Evolutionary conservation across 1,140 invertebrate species (phyloP), one percentile per base, ranked within the genome.

Genomic region (Solenopsis invicta): DNA sequence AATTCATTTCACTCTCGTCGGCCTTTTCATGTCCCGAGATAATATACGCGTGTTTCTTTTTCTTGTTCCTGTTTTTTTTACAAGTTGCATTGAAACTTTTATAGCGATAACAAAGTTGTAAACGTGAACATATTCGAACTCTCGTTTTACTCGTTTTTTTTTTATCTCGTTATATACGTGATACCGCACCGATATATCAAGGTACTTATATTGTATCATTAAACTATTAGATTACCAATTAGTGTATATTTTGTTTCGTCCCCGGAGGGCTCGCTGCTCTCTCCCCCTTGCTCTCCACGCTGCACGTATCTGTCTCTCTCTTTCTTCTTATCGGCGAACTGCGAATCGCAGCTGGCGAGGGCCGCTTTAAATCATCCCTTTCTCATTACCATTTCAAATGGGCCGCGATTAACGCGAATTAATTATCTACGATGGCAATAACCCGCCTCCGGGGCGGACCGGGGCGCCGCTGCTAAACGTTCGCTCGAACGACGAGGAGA

Each of bases 351-450:
- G 34, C 50, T 67, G 71, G 69, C 76, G 50, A 54, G 54, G 24
- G 34, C 82, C 24, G 82, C 71, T 80, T 89, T 85, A 85, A 92
- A 90, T 92, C 88, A 85, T 87, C 59, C 85, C 62, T 66, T 80
- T 84, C 88, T 92, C 91, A 80, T 93, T 92, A 92, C 72, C 87
- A 90, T 92, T 92, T 85, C 88, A 90, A 92, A 92, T 90, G 89
- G 86, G 74, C 34, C 87, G 81, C 91, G 90, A 92, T 93, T 91
- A 93, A 93, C 87, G 89, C 87, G 88, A 91, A 91, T 90, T 92
- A 93, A 93, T 93, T 93, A 92, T 89, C 86, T 81, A 82, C 85
- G 66, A 67, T 45, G 66, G 88, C 88, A 89, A 92, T 92, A 92
- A 89, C 76, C 85, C 87, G 72, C 76, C 64, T 72, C 9, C 54